Evolutionary conservation across 2,888 invertebrate genomes (phyloP).

Genomic region (Mylabris sibirica): DNA sequence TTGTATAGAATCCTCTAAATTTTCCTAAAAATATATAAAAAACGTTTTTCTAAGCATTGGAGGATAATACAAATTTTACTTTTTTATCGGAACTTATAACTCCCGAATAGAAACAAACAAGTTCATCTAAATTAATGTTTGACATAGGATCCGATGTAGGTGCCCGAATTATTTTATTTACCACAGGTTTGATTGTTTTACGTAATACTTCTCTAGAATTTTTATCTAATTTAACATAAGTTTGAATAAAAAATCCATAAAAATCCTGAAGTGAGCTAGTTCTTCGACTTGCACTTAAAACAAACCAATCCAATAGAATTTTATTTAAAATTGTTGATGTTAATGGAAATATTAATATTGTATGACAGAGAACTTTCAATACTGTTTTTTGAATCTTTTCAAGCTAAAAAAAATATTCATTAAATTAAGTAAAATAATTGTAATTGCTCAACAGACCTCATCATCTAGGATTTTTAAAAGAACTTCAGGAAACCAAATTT

Average conservation of each 20-base stretch:
- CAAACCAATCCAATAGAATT: slow-evolving; percentile 46
- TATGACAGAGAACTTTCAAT: slow-evolving; percentile 34
- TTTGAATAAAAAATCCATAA: slow-evolving; percentile 22
- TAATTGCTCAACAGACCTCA: slow-evolving; percentile 39
- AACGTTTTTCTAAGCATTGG: neutral
- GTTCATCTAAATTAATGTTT: slow-evolving; percentile 41
- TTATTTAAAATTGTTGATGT: slow-evolving; percentile 38
- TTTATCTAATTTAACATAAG: slow-evolving; percentile 27
- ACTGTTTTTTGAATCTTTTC: slow-evolving; percentile 39
- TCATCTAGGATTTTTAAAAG: slow-evolving; percentile 45
- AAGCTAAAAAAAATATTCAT: slow-evolving; percentile 32
- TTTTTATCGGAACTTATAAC: slow-evolving; percentile 32
- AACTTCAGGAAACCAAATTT: slow-evolving; percentile 39
- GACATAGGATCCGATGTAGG: slow-evolving; percentile 37
- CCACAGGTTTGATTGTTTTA: slow-evolving; percentile 37
- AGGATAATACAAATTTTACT: slow-evolving; percentile 27
- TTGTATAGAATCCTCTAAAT: neutral
- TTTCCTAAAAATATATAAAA: neutral
- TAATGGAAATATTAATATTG: slow-evolving; percentile 36
- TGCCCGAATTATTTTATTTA: slow-evolving; percentile 36
- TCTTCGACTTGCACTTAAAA: slow-evolving; percentile 35
- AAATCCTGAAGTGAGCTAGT: slow-evolving; percentile 33
- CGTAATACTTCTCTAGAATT: slow-evolving; percentile 37
- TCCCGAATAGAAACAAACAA: slow-evolving; percentile 17
- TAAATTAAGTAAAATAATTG: slow-evolving; percentile 13